Evolutionary conservation across 2,888 invertebrate genomes (phyloP).

Genomic region (Eugnorisma glareosa): DNA sequence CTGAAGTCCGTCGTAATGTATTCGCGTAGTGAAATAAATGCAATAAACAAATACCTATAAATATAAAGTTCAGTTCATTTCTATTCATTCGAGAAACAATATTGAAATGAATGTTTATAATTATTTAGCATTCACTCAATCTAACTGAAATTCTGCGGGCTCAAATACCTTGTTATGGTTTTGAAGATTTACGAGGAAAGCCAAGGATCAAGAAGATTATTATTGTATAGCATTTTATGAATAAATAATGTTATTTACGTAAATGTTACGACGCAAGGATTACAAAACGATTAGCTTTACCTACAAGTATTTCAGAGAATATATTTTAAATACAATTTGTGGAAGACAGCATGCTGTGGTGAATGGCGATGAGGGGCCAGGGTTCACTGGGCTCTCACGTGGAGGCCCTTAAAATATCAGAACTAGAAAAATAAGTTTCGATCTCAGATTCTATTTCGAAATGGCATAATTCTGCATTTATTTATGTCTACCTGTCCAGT

Average conservation of each 20-base stretch:
- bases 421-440: background rate
- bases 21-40: background rate
- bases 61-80: background rate
- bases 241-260: constrained; percentile 52
- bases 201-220: constrained; percentile 50
- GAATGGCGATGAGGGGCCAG: background rate
- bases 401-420: background rate
- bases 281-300: constrained; percentile 36
- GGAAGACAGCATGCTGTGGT: background rate
- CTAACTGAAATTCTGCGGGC: constrained; percentile 42
- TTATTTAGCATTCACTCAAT: constrained; percentile 28
- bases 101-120: constrained; percentile 40
- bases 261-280: constrained; percentile 21
- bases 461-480: background rate
- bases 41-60: background rate
- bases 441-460: background rate
- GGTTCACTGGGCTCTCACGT: background rate
- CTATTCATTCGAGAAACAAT: constrained; percentile 14
- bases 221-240: constrained; percentile 47
- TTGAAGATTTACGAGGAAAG: constrained; percentile 51
- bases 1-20: background rate
- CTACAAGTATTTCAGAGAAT: constrained; percentile 8
- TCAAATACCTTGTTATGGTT: constrained; percentile 59
- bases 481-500: background rate
- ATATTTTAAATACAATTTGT: background rate